phyloP scores from a whole-genome alignment of 1,140 invertebrate genomes.

The Drosophila subobscura region DNA sequence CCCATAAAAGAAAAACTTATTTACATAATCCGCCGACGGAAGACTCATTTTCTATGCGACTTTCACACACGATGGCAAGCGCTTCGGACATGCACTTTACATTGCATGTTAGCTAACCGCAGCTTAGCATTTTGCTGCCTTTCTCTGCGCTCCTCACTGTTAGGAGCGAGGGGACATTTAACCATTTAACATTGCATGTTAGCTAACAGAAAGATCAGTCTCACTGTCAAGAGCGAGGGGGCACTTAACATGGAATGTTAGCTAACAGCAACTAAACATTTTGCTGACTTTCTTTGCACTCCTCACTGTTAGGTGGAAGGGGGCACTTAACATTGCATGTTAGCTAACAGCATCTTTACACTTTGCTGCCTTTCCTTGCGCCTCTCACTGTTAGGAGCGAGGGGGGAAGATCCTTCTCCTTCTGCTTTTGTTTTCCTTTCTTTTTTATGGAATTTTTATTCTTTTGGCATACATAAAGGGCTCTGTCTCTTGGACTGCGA shows the following conservation, averaged over 20 bases:
- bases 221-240: too few relatives aligned
- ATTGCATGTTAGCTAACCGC: too few relatives aligned
- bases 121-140: constrained; percentile 22
- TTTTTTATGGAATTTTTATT: constrained; percentile 6
- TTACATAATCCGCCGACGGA: too few relatives aligned
- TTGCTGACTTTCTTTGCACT: too few relatives aligned
- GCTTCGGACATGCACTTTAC: not conserved
- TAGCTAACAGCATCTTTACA: constrained; percentile 3
- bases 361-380: constrained; percentile 25
- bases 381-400: constrained; percentile 28
- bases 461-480: not conserved
- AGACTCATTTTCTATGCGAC: constrained; percentile 12
- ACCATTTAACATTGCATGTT: too few relatives aligned
- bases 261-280: too few relatives aligned
- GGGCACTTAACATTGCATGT: too few relatives aligned
- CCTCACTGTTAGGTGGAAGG: too few relatives aligned
- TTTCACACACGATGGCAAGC: constrained; percentile 10
- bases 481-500: too few relatives aligned
- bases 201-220: too few relatives aligned
- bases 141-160: constrained; percentile 38
- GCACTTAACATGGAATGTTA: too few relatives aligned
- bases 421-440: constrained; percentile 1
- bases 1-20: too few relatives aligned
- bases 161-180: not conserved
- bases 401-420: not conserved